These are phyloP conservation scores for Cylindroiulus punctatus DNA, from an alignment of 2,888 invertebrate genomes.

Conservation along the genomic window DNA sequence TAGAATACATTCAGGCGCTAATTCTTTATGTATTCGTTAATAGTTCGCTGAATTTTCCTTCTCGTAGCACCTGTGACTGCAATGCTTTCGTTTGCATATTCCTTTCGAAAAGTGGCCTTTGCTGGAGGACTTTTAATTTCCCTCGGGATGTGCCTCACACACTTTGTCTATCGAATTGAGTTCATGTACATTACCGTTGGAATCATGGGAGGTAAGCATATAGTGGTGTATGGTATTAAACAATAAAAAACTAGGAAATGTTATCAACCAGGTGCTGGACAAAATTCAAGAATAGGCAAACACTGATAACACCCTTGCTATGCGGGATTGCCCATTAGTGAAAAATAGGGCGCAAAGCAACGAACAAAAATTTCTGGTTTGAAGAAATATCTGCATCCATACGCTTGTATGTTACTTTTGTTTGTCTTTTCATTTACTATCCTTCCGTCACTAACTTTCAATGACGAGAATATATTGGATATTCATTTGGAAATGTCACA, in stretches of 20 bases:
- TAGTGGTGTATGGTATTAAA: neutral
- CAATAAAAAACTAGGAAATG: neutral
- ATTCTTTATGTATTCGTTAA: neutral
- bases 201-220: slow-evolving; percentile 60
- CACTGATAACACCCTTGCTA: neutral
- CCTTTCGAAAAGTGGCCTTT: slow-evolving; percentile 83
- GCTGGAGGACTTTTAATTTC: slow-evolving; percentile 84
- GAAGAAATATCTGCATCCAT: neutral
- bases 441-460: no score
- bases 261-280: neutral
- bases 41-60: neutral
- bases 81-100: slow-evolving; percentile 83
- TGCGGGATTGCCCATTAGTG: neutral
- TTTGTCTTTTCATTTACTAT: neutral
- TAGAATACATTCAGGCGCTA: no score
- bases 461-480: no score
- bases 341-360: neutral
- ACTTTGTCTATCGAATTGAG: slow-evolving; percentile 79
- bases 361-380: neutral
- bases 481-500: no score
- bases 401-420: neutral
- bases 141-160: slow-evolving; percentile 84
- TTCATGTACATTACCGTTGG: slow-evolving; percentile 80
- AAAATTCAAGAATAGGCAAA: neutral
- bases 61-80: slow-evolving; percentile 82